phyloP scores from a whole-genome alignment of 2,888 invertebrate species.

The Thymelicus sylvestris region DNA sequence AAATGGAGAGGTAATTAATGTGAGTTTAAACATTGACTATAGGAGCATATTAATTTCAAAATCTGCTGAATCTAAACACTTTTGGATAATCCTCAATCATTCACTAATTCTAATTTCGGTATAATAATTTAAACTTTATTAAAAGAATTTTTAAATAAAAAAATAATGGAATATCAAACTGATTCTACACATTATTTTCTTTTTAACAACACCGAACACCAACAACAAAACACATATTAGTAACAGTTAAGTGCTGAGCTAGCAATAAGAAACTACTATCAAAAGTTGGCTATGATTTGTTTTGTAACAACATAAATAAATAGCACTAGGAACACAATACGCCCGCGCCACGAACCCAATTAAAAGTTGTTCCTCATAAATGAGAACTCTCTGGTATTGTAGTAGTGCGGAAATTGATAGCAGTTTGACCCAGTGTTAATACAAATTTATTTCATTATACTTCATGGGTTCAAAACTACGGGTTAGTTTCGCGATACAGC shows the following conservation, averaged over 20 bases:
- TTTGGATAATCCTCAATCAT: too few species aligned
- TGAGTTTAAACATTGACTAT: too few species aligned
- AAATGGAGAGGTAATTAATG: too few species aligned
- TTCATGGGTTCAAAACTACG: too few species aligned
- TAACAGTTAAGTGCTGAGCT: neutral
- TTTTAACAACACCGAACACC: neutral
- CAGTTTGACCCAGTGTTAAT: slow-evolving; percentile 30
- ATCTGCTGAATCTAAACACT: too few species aligned
- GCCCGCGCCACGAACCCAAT: slow-evolving; percentile 10
- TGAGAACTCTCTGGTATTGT: neutral
- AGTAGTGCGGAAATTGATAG: slow-evolving; percentile 41
- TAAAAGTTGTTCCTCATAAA: slow-evolving; percentile 31
- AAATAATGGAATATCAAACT: neutral
- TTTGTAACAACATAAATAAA: slow-evolving; percentile 16
- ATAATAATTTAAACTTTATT: too few species aligned
- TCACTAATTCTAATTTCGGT: too few species aligned
- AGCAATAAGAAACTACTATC: neutral
- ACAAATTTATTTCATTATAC: neutral
- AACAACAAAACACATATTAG: neutral
- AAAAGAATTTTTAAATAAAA: too few species aligned
- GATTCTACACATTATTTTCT: neutral
- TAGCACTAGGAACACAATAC: slow-evolving; percentile 6
- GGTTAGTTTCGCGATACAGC: too few species aligned
- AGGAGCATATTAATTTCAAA: too few species aligned
- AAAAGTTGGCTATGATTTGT: slow-evolving; percentile 6